Evolutionary conservation across 1,140 invertebrate species (phyloP).

Genomic region (Zaprionus nigranus): DNA sequence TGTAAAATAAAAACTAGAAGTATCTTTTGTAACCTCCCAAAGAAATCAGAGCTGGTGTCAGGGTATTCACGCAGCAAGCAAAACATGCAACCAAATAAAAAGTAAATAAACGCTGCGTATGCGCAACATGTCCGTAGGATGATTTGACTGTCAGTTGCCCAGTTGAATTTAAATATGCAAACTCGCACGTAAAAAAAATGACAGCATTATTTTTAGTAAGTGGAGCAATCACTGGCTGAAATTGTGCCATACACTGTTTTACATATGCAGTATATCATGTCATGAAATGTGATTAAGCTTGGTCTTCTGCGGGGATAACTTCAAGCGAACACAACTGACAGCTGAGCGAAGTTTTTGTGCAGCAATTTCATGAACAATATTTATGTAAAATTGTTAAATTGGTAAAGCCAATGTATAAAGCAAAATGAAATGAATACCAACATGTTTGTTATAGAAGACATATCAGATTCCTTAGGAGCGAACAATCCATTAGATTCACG

Average conservation of each 20-base stretch:
- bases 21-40: too few relatives aligned
- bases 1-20: background rate
- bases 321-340: background rate
- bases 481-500: background rate
- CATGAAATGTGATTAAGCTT: conserved; percentile 21
- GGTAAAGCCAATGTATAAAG: background rate
- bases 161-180: background rate
- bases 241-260: conserved; percentile 12
- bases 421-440: background rate
- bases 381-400: background rate
- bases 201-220: conserved; percentile 32
- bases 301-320: background rate
- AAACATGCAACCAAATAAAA: background rate
- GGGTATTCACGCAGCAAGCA: background rate
- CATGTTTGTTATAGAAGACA: background rate
- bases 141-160: conserved; percentile 18
- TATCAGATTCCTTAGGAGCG: background rate
- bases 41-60: too few relatives aligned
- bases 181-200: conserved; percentile 3
- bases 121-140: conserved; percentile 1
- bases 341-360: background rate
- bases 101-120: background rate
- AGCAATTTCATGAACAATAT: background rate
- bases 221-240: conserved; percentile 36
- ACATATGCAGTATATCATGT: background rate